A percentile compares a stretch with the other conserved stretches of the same genome.
Evolutionary conservation across 2,113 vertebrate species (phyloP).

Genomic region (Vireo altiloquus): DNA sequence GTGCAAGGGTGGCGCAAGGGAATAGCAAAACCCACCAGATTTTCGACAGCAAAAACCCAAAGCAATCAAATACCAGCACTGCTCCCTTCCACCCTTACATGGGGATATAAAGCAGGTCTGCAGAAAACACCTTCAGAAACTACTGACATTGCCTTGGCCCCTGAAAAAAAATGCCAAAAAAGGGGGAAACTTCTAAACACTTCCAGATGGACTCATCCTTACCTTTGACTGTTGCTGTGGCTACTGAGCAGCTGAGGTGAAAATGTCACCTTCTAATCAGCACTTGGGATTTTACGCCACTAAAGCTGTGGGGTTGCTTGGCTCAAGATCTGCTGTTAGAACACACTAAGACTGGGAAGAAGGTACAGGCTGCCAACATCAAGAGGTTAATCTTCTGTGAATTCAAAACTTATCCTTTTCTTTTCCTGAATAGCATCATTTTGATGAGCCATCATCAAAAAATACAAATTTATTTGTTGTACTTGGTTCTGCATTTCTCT

Average conservation of each 20-base stretch:
- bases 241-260: not conserved
- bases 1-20: not conserved
- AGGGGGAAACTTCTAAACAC: not conserved
- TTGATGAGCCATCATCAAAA: not conserved
- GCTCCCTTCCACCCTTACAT: not conserved
- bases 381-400: not conserved
- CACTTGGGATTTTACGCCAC: not conserved
- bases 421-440: not conserved
- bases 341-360: not conserved
- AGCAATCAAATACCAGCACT: not conserved
- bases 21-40: not conserved
- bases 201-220: not conserved
- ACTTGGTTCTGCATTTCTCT: not conserved
- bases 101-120: not conserved
- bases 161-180: not conserved
- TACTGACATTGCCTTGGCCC: not conserved
- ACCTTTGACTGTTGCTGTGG: not conserved
- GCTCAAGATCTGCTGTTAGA: not conserved
- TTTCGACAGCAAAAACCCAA: not conserved
- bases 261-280: not conserved
- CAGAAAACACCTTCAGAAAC: not conserved
- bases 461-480: not conserved
- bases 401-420: not conserved
- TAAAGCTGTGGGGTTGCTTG: not conserved
- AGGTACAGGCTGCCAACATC: not conserved